Base-by-base conservation (phyloP, 2,888 invertebrate genomes). In the Chirona hameri region DNA sequence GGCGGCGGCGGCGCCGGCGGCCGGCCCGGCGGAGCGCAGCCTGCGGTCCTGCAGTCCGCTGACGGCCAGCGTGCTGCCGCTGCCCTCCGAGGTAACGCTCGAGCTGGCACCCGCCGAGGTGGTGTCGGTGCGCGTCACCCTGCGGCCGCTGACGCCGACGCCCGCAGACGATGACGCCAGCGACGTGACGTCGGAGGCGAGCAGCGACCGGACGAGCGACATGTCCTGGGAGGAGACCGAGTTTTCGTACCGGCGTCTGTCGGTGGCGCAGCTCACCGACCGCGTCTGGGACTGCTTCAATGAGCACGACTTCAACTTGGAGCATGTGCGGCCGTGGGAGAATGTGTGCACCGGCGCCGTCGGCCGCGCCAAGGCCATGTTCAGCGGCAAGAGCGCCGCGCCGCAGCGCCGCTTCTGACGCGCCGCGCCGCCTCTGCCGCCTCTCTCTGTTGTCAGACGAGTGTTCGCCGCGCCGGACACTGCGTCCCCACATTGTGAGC, bases 271-370 rank as follows among this genome's bases (percentile, higher is more conserved):
- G 48, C 79, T 79, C 48, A 79, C 79, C 52, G 79, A 79, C 52
- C 24, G 48, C 48, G 79, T 79, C 27, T 79, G 79, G 79, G 79
- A 79, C 79, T 79, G 79, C 79, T 79, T 79, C 79, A 52, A 79
- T 52, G 79, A n/a, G 79, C 79, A 79, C n/a, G 48, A 79, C 48
- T 79, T 79, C 52, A 18, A 4, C 79, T 5, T 18, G n/a, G 48
- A 52, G 52, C 79, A 9, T 1, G 48, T 79, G n/a, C 79, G 48
- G 27, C 79, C 79, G 9, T 79, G 79, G 79, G 48, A 79, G 52
- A 27, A 48, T 52, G 52, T 79, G n/a, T 79, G 79, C 18, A 52
- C 52, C 48, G 79, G 79, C 48, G 48, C 52, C 15, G 79, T 52
- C 0, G 48, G 52, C 1, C 48, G 79, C n/a, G 79, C 79, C n/a